Base-by-base conservation (phyloP, 2,797 vertebrate genomes). In the Ambastaia sidthimunki region DNA sequence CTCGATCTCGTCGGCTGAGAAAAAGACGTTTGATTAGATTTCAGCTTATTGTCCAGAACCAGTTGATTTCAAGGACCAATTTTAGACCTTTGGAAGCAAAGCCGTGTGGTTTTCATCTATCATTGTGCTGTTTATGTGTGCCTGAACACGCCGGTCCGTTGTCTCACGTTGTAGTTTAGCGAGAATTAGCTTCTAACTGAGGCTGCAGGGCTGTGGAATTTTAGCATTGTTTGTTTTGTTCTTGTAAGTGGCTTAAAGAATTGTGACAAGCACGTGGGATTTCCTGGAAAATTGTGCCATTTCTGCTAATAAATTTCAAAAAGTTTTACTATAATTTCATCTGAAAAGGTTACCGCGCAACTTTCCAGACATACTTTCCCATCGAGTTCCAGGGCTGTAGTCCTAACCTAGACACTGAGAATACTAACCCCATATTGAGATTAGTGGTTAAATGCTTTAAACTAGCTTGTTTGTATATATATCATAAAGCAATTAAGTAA, bases 391-490 rank as follows among this genome's bases (percentile, higher is more conserved):
- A 25, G 23, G 55, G 55, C 10, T 59, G 55, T 13, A 59, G 25
- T 59, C 4, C 11, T 13, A 25, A 59, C 4, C 34, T 25, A 59
- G 21, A 25, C 12, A 28, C 25, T 7, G 9, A 19, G 34, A 37
- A 7, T 5, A 7, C 34, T 1, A 5, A 37, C 7, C 6, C 34
- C 1, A 4, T 37, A 37, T 4, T 37, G 7, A 37, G 34, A 5
- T 37, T 37, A 37, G 34, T 37, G 34, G 34, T 84, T 60, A 52
- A 78, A 76, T 18, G 52, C 83, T 63, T 66, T 77, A 48, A 76
- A 79, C 76, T 78, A n/a, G n/a, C n/a, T 81, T 69, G 84, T 85
- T 80, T 84, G 78, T 79, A 80, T 41, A 23, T 71, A 80, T 68
- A 83, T 83, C 34, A 37, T 37, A 37, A 37, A 37, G 28, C 28